phyloP scores from a whole-genome alignment of 2,797 vertebrate species.

The Fistularia commersonii region DNA sequence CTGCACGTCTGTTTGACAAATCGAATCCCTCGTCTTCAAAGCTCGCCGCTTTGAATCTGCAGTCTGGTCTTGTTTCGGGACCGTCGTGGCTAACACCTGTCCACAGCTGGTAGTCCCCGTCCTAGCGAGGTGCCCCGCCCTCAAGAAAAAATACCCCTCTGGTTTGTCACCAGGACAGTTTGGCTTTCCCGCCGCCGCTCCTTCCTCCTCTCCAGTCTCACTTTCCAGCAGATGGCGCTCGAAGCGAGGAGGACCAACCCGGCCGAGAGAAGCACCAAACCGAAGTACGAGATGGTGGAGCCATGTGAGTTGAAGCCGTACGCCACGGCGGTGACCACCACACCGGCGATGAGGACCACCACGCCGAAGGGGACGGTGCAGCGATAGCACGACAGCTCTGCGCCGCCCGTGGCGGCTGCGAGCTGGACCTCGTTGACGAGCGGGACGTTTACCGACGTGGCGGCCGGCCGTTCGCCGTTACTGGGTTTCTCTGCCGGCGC shows the following conservation, averaged over 20 bases:
- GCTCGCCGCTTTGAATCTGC: too few species aligned
- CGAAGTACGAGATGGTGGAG: slow-evolving; percentile 92
- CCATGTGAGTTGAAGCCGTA: slow-evolving; percentile 97
- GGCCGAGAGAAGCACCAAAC: slow-evolving; percentile 85
- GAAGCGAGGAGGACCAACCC: slow-evolving; percentile 85
- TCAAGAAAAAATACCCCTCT: slow-evolving; percentile 83
- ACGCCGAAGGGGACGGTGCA: slow-evolving; percentile 91
- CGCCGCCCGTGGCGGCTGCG: slow-evolving; percentile 88
- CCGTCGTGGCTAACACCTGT: slow-evolving; percentile 20
- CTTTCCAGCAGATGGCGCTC: slow-evolving; percentile 88
- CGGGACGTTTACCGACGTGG: slow-evolving; percentile 61
- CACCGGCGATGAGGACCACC: slow-evolving; percentile 88
- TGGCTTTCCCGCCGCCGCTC: slow-evolving; percentile 92
- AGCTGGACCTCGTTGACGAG: slow-evolving; percentile 88
- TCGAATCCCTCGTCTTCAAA: slow-evolving; percentile 49
- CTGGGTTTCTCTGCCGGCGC: slow-evolving; percentile 77
- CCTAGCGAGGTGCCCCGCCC: background rate
- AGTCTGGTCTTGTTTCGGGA: slow-evolving; percentile 16
- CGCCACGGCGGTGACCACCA: slow-evolving; percentile 89
- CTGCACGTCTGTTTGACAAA: slow-evolving; percentile 50
- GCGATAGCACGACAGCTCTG: slow-evolving; percentile 94
- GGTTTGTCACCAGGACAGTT: slow-evolving; percentile 81
- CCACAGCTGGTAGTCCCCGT: slow-evolving; percentile 28
- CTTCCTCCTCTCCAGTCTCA: slow-evolving; percentile 84
- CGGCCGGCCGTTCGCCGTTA: slow-evolving; percentile 63